Base-by-base conservation (phyloP, 2,797 vertebrate genomes). In the Decapterus maruadsi region DNA sequence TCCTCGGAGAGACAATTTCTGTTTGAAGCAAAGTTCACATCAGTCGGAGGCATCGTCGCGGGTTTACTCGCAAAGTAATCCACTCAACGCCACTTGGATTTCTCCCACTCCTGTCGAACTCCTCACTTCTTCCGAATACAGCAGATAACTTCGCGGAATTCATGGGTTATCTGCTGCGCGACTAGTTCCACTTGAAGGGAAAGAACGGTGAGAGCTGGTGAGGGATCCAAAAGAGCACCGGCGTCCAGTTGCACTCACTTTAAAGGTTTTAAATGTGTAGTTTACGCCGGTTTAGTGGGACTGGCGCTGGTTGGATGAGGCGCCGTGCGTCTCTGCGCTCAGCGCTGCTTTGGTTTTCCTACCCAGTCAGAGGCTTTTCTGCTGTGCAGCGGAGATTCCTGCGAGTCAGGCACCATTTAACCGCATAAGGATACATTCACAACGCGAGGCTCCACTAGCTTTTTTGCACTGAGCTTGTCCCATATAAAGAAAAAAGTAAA, bases 321-420 rank as follows among this genome's bases (percentile, higher is more conserved):
- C 88, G 89, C 89, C 87, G 93, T 54, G 90, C 90, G 88, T 89
- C 87, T 86, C 68, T 85, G 88, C 85, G 86, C 88, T 31, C 89
- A 69, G 75, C 72, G 85, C 80, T 84, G 80, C 14, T 85, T 74
- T 82, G 88, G 66, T 83, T 89, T 72, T 61, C 75, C 84, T 83
- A 31, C 80, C 77, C 77, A 87, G 81, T 82, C 87, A 87, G 85
- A 88, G 85, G 91, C 78, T 85, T 85, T 87, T 86, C 88, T 88
- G 85, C 86, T 86, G 82, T 61, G 85, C 87, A 43, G 74, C 79
- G 78, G 77, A 91, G 91, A 91, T 92, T 93, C 91, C 92, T 89
- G 81, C 80, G 81, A 90, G 87, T 89, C 90, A 92, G 89, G 87
- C 86, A 89, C 81, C 87, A 79, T 89, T 87, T 80, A 90, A 92